A percentile compares a stretch with the other conserved stretches of the same genome.
Evolutionary conservation across 2,888 invertebrate genomes (phyloP).

Genomic region (Halictus ligatus): DNA sequence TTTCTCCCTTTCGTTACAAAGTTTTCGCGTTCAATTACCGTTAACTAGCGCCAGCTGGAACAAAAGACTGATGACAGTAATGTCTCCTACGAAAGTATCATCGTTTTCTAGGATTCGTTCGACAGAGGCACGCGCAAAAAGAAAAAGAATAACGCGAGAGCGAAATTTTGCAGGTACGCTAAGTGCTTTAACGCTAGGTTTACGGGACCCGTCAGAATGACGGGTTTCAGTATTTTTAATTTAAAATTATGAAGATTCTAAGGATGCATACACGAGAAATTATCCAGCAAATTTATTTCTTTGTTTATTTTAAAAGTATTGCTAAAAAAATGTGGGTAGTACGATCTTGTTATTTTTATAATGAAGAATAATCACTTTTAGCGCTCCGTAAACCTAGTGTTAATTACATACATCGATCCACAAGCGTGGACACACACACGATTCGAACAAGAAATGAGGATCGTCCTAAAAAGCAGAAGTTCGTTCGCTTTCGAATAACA

Average conservation of each 20-base stretch:
- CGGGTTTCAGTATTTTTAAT: no score
- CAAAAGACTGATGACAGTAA: slow-evolving; percentile 15
- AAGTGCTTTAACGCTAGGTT: no score
- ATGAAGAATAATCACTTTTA: no score
- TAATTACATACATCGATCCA: neutral
- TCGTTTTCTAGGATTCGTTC: neutral
- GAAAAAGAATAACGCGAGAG: no score
- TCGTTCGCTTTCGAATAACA: neutral
- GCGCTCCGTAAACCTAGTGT: no score
- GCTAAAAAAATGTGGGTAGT: no score
- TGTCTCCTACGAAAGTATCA: slow-evolving; percentile 8
- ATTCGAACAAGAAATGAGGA: neutral
- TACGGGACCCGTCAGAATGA: no score
- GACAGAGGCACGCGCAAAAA: neutral
- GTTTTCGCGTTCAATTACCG: neutral
- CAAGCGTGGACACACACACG: neutral
- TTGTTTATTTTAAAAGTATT: no score
- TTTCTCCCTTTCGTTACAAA: neutral
- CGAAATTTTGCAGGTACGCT: neutral
- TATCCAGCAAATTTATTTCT: no score
- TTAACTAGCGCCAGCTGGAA: neutral
- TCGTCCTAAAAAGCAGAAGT: neutral
- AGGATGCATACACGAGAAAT: no score
- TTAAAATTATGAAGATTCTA: no score
- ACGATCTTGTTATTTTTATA: no score